Evolutionary conservation across 2,888 invertebrate species (phyloP), one percentile per base, ranked within the genome.

Genomic region (Polyommatus icarus): DNA sequence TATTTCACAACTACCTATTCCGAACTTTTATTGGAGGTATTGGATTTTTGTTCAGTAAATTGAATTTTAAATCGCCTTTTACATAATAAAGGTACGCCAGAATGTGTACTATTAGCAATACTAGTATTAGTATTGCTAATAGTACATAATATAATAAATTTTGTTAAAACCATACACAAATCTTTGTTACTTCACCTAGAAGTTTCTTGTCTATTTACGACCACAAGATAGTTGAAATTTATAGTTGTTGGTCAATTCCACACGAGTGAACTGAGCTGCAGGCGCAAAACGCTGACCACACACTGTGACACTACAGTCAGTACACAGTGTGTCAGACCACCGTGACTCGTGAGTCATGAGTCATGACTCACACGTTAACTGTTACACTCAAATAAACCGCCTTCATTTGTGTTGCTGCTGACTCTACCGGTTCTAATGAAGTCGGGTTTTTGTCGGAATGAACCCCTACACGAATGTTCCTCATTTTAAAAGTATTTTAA

Each of bases 1-100:
- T 90, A 90, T 90, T 90, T 89, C 87, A 89, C 29, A 76, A 67
- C 75, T 75, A 75, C 50, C 75, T 29, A 50, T 54, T 50, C 29
- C 75, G 75, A 75, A 75, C 50, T 75, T 75, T 75, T 75, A 75
- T 73, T 50, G 50, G 18, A 50, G 50, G 50, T 54, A 50, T 50
- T 73, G 46, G 50, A 73, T 73, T 40, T 20, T 72, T 72, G 40
- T 67, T 67, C 29, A 6, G 6, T 29, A 40, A 72, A 72, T 72
- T 72, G 72, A 72, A 72, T 72, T 72, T 72, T 72, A 20, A 72
- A 72, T 72, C 36, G n/a, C 20, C 36, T 72, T 72, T 72, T 72
- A 72, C 72, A 20, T 72, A 72, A 40, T 72, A 20, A 4, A 71
- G 36, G 54, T 54, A 54, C 46, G 46, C 46, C 10, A 46, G 46